Evolutionary conservation across 2,888 invertebrate genomes (phyloP).

Genomic region (Rhimphoctona megacephalus): DNA sequence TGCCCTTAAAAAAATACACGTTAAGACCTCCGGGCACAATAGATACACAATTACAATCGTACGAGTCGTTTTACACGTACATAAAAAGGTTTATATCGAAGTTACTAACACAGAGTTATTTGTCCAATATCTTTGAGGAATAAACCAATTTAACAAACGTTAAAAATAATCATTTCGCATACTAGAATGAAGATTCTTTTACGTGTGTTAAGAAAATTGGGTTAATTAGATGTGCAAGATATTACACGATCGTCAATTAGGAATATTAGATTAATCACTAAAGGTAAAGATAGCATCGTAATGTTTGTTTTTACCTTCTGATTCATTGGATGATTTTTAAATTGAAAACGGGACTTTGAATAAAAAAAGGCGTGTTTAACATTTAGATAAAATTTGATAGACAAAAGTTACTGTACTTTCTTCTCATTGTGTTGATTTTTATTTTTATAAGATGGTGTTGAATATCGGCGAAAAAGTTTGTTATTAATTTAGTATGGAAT

Average conservation of each 20-base stretch:
- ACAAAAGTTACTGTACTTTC: neutral
- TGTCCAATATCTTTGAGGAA: neutral
- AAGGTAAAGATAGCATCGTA: neutral
- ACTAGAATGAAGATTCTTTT: neutral
- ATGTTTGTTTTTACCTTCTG: neutral
- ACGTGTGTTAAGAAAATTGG: neutral
- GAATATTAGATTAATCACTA: neutral
- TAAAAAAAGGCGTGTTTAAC: neutral
- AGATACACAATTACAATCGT: slow-evolving; percentile 20
- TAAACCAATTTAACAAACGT: neutral
- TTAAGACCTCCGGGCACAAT: neutral
- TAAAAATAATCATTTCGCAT: neutral
- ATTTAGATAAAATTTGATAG: neutral
- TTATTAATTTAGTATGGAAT: neutral
- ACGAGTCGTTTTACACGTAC: neutral
- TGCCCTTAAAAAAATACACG: neutral
- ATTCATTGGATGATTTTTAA: neutral
- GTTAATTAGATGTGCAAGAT: neutral
- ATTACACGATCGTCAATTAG: neutral
- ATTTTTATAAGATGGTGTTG: neutral
- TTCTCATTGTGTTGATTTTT: neutral
- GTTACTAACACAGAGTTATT: neutral
- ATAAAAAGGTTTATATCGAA: neutral
- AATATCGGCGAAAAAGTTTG: neutral
- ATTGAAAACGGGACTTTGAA: neutral